phyloP scores from a whole-genome alignment of 2,113 vertebrate genomes.

The Neodontobutis hainanensis region DNA sequence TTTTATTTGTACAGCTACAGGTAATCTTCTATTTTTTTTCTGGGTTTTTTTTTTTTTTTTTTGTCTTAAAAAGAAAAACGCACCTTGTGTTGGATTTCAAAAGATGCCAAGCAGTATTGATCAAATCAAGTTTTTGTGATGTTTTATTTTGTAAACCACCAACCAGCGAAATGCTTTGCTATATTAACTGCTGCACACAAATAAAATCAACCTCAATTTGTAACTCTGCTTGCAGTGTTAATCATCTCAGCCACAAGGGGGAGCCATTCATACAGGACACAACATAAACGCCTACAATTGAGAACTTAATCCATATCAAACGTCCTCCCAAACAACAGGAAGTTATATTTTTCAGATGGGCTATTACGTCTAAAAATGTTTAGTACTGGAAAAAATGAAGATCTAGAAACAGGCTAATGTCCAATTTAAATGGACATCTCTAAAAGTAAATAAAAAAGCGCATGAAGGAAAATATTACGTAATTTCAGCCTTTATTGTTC shows the following conservation, averaged over 20 bases:
- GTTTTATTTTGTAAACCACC: slow-evolving; percentile 7
- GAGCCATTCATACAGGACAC: slow-evolving; percentile 19
- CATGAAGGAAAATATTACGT: no score
- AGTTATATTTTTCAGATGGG: no score
- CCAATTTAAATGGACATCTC: no score
- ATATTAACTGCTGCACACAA: slow-evolving; percentile 40
- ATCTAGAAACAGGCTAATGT: no score
- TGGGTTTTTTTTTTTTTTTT: slow-evolving; percentile 8
- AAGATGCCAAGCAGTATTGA: slow-evolving; percentile 52
- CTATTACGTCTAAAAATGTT: no score
- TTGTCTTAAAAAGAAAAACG: neutral
- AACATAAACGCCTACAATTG: no score
- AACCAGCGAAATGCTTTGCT: slow-evolving; percentile 3
- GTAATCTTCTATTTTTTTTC: neutral
- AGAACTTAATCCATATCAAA: no score
- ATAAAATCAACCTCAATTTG: slow-evolving; percentile 41
- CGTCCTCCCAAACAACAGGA: no score
- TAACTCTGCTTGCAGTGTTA: neutral
- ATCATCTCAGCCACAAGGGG: slow-evolving; percentile 46
- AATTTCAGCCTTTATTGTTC: no score
- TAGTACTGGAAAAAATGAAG: no score
- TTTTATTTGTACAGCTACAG: slow-evolving; percentile 52
- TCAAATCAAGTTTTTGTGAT: slow-evolving; percentile 16
- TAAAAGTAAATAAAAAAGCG: no score
- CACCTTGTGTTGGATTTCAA: slow-evolving; percentile 33